phyloP scores from a whole-genome alignment of 2,797 vertebrate species.

The Gallinago nigripennis region DNA sequence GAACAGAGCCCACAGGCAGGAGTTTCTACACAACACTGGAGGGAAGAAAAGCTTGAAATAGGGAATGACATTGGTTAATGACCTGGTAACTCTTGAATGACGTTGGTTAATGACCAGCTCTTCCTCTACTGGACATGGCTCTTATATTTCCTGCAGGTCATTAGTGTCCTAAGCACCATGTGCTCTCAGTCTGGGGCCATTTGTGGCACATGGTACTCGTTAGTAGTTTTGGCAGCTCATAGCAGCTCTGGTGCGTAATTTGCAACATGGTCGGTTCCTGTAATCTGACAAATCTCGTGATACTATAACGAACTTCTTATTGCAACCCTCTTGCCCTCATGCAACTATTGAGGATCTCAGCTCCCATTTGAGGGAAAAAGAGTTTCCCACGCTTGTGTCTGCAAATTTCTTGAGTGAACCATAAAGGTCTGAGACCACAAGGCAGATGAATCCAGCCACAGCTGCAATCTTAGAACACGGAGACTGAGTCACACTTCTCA shows the following conservation, averaged over 20 bases:
- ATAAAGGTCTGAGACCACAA: neutral
- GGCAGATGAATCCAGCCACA: neutral
- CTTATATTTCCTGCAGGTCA: neutral
- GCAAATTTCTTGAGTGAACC: neutral
- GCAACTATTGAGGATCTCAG: neutral
- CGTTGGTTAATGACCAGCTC: neutral
- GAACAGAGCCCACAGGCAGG: neutral
- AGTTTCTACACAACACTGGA: neutral
- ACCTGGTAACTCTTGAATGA: neutral
- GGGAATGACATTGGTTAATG: neutral
- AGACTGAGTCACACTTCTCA: neutral
- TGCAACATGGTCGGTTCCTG: neutral
- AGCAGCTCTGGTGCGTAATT: fast-evolving
- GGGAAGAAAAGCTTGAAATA: neutral
- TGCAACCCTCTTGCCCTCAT: neutral
- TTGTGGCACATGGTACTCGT: neutral
- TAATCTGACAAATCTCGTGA: neutral
- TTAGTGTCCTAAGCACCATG: neutral
- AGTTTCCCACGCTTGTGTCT: fast-evolving
- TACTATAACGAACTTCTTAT: neutral
- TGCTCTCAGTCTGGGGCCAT: neutral
- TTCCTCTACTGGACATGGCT: neutral
- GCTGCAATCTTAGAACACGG: neutral
- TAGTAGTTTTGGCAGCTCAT: neutral
- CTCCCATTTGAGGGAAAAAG: neutral